Base-by-base conservation (phyloP, 2,113 vertebrate species). In the Phalacrocorax carbo region DNA sequence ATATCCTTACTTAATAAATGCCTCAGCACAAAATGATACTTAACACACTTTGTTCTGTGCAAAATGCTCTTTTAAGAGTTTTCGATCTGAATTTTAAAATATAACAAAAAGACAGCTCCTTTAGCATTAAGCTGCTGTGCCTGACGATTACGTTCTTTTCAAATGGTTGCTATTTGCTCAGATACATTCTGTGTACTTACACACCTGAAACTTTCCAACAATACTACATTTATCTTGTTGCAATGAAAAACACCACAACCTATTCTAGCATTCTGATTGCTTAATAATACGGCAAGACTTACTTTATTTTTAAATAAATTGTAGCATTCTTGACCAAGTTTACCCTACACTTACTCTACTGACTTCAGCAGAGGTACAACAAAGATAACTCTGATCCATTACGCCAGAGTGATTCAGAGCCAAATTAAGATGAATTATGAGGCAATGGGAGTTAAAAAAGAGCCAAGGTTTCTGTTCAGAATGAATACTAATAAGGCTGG, bases 361-460 rank as follows among this genome's bases (percentile, higher is more conserved):
- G 72, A 62, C 55, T 91, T 93, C 44, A 85, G 34, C 40, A 60
- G 36, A 85, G 20, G 26, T 76, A 61, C 16, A 78, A 55, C 12
- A 80, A 34, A 79, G 44, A 64, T 69, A 77, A 90, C 1, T 3
- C 7, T 44, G 4, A 15, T 60, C 30, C 36, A 38, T 65, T 79
- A 72, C 16, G 52, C 30, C 58, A 62, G 62, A 86, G 34, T 32
- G 38, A 65, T 78, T 61, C 10, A 2, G 20, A 77, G 58, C 36
- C 71, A 92, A 95, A 90, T 86, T 92, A 86, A 83, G 71, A 93
- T 58, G 76, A 70, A 95, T 77, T 73, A 82, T 65, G 6, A 52
- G 36, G 42, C 30, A 90, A n/a, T 0, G 0, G 60, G 49, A 73
- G 17, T 49, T 44, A 1, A 76, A 60, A 75, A 79, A 78, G 25